These are phyloP conservation scores for Proteles cristata DNA, from an alignment of 2,113 vertebrate genomes.

Conservation along the genomic window DNA sequence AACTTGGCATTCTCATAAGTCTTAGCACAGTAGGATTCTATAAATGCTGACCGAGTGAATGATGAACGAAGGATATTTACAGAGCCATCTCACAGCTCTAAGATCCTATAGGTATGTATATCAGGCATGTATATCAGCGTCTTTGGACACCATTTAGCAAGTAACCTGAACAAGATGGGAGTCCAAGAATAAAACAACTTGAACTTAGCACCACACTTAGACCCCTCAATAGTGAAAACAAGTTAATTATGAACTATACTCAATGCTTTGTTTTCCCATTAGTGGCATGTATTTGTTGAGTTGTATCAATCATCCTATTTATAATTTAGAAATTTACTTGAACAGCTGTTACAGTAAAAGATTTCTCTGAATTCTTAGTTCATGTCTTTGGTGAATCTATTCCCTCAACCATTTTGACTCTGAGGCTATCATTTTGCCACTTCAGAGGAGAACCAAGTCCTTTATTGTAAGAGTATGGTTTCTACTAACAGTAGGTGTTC, in stretches of 20 bases:
- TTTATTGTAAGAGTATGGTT: background rate
- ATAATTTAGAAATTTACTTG: background rate
- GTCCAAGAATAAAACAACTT: background rate
- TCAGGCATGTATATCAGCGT: background rate
- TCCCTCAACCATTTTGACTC: conserved; percentile 65
- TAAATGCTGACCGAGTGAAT: background rate
- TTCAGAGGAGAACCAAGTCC: conserved; percentile 6
- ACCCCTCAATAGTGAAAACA: conserved; percentile 9
- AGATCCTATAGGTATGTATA: background rate
- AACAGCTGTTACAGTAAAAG: background rate
- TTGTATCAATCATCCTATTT: background rate
- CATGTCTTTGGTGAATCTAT: conserved; percentile 31
- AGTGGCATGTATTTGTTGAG: background rate
- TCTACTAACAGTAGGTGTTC: conserved; percentile 44
- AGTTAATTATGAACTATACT: background rate
- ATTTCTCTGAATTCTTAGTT: conserved; percentile 64
- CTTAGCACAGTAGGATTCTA: background rate
- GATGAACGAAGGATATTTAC: background rate
- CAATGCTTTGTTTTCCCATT: background rate
- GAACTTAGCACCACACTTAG: background rate
- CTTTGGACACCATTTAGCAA: background rate
- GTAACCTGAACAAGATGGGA: background rate
- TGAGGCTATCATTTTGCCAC: conserved; percentile 47
- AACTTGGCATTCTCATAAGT: background rate
- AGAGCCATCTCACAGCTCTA: background rate